These are phyloP conservation scores for Amblyjoppa fuscipennis DNA, from an alignment of 2,888 invertebrate genomes.

Conservation along the genomic window DNA sequence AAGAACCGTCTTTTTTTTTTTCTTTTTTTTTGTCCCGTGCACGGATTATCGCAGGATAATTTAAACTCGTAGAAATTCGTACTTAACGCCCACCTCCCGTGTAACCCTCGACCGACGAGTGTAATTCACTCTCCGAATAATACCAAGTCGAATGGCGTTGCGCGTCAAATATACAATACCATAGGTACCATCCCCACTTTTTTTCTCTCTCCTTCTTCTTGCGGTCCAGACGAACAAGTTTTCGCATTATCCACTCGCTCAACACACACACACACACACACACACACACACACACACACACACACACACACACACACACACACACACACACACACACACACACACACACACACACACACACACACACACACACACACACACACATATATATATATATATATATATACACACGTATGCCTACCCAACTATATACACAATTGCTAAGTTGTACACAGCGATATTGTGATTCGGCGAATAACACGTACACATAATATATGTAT, in stretches of 20 bases:
- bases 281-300: no score
- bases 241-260: neutral
- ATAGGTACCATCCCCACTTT: conserved; percentile 24
- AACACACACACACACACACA: neutral
- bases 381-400: neutral
- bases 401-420: neutral
- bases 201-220: conserved; percentile 3
- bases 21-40: neutral
- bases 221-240: conserved; percentile 22
- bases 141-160: conserved; percentile 31
- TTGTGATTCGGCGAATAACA: neutral
- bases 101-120: conserved; percentile 44
- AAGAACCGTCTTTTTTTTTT: neutral
- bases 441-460: neutral
- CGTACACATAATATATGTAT: neutral
- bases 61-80: conserved; percentile 58
- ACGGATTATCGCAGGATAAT: conserved; percentile 55
- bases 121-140: conserved; percentile 47
- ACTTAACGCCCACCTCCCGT: conserved; percentile 58
- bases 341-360: no score
- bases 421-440: neutral
- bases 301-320: no score
- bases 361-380: neutral
- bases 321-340: no score
- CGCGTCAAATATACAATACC: conserved; percentile 30